These are phyloP conservation scores for Chrysomela aeneicollis DNA, from an alignment of 2,888 invertebrate species.

Conservation along the genomic window DNA sequence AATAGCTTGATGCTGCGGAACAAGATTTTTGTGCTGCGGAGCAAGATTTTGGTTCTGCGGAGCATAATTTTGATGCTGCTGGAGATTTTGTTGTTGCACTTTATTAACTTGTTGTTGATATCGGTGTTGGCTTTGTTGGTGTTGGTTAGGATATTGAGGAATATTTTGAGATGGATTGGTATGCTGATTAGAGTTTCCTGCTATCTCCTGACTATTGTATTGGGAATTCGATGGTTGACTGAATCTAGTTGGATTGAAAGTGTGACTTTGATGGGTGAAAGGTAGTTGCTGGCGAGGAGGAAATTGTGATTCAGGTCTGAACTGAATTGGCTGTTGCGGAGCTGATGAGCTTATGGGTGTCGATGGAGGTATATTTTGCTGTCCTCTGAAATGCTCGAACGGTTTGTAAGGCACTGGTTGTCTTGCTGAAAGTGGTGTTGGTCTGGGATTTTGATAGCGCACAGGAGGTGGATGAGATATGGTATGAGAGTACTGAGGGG, in stretches of 20 bases:
- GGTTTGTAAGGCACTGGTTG: conserved; percentile 57
- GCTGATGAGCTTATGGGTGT: conserved; percentile 57
- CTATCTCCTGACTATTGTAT: conserved; percentile 42
- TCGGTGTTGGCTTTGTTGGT: conserved; percentile 41
- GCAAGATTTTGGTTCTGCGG: no score
- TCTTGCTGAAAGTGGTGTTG: conserved; percentile 46
- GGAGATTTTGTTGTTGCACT: conserved; percentile 44
- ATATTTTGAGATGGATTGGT: conserved; percentile 7
- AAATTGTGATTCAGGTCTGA: conserved; percentile 65
- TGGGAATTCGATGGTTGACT: conserved; percentile 55
- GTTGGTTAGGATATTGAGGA: conserved; percentile 25
- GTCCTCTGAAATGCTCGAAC: conserved; percentile 45
- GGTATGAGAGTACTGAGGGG: conserved; percentile 42
- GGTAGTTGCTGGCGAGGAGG: conserved; percentile 52
- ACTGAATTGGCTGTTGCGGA: conserved; percentile 40
- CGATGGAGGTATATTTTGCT: conserved; percentile 35
- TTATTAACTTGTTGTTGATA: conserved; percentile 43
- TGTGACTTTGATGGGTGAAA: conserved; percentile 33
- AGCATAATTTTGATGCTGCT: conserved; percentile 32
- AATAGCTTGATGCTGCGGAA: conserved; percentile 41
- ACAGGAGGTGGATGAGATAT: conserved; percentile 42
- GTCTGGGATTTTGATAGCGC: conserved; percentile 52
- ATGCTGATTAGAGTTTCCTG: conserved; percentile 19
- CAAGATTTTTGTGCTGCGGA: no score
- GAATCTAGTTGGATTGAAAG: conserved; percentile 40